Conservation (phyloP, 2,888 invertebrate species). For the Alcis repandata region DNA sequence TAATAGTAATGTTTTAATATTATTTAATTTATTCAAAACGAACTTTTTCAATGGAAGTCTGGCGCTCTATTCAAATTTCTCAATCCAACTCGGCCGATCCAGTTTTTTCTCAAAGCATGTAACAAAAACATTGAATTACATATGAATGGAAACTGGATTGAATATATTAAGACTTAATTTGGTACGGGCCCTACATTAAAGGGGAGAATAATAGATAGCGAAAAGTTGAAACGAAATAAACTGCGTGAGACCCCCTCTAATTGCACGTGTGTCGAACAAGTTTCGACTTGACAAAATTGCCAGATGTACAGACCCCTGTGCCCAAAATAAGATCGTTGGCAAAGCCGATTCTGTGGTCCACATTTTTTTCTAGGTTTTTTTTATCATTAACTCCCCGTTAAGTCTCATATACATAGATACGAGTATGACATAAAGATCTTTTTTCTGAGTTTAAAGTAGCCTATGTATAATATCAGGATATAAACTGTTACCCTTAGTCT, state of each 20-base stretch:
- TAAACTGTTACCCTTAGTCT: too few relatives aligned
- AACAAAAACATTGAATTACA: slow-evolving; percentile 81
- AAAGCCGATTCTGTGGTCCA: too few relatives aligned
- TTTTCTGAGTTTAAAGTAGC: too few relatives aligned
- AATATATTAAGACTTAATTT: slow-evolving; percentile 83
- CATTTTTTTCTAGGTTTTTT: too few relatives aligned
- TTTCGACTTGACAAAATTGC: slow-evolving; percentile 65
- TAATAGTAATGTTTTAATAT: too few relatives aligned
- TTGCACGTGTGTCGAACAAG: slow-evolving; percentile 75
- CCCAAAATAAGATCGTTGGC: slow-evolving; percentile 37
- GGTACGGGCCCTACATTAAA: slow-evolving; percentile 81
- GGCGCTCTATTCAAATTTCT: slow-evolving; percentile 79
- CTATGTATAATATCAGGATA: too few relatives aligned
- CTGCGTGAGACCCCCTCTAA: slow-evolving; percentile 68
- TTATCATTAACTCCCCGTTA: too few relatives aligned
- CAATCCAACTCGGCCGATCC: slow-evolving; percentile 79
- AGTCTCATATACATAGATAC: too few relatives aligned
- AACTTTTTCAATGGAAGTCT: slow-evolving; percentile 59
- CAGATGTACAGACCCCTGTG: slow-evolving; percentile 55
- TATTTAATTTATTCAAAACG: slow-evolving; percentile 39
- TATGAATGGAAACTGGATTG: slow-evolving; percentile 85
- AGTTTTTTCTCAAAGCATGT: slow-evolving; percentile 77
- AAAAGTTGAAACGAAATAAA: slow-evolving; percentile 74
- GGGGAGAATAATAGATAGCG: slow-evolving; percentile 78
- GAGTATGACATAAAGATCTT: too few relatives aligned